These are phyloP conservation scores for Antechinus flavipes DNA, from an alignment of 2,113 vertebrate genomes.

Conservation along the genomic window DNA sequence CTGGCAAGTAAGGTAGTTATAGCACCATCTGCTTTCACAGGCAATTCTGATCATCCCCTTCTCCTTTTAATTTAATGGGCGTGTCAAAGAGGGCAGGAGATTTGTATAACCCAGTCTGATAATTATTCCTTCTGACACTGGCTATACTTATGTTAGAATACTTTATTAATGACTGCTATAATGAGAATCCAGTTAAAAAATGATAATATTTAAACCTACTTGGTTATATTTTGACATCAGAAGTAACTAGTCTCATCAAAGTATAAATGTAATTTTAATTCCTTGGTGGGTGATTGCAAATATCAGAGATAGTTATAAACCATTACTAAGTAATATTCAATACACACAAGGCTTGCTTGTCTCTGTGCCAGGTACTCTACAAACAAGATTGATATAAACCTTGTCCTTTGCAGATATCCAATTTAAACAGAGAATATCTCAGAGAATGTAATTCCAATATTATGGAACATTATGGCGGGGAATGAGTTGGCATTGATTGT, in stretches of 20 bases:
- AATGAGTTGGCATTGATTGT: neutral
- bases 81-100: neutral
- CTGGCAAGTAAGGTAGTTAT: neutral
- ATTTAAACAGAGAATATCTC: neutral
- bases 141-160: slow-evolving; percentile 15
- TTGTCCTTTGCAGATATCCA: neutral
- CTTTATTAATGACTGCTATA: slow-evolving; percentile 39
- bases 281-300: slow-evolving; percentile 36
- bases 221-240: slow-evolving; percentile 47
- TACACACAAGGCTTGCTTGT: neutral
- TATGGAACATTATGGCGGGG: neutral
- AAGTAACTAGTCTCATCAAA: slow-evolving; percentile 38
- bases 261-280: slow-evolving; percentile 55
- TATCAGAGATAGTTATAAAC: slow-evolving; percentile 5
- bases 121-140: slow-evolving; percentile 52
- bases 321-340: neutral
- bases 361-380: neutral
- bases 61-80: neutral
- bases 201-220: slow-evolving; percentile 2
- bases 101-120: slow-evolving; percentile 35
- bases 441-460: neutral
- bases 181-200: slow-evolving; percentile 37
- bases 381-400: neutral
- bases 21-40: neutral
- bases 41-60: neutral